Conservation (phyloP, 2,888 invertebrate genomes). For the Boloria euphrosyne region DNA sequence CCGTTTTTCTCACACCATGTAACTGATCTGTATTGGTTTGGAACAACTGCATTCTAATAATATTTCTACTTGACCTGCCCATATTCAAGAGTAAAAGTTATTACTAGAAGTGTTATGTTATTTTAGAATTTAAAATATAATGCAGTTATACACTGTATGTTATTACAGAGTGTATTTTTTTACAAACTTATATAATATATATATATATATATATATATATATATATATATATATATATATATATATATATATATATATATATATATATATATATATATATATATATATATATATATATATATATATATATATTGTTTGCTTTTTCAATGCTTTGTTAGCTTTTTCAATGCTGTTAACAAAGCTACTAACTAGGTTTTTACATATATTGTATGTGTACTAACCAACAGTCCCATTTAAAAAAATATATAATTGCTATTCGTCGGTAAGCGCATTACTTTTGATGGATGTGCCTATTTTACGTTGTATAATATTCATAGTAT, state of each 20-base stretch:
- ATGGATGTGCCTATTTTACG: not conserved
- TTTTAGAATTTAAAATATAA: not conserved
- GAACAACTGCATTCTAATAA: constrained; percentile 24
- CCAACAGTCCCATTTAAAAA: not conserved
- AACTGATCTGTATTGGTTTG: constrained; percentile 26
- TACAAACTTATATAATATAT: no score
- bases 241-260: no score
- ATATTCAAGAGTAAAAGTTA: constrained; percentile 18
- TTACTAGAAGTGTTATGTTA: constrained; percentile 7
- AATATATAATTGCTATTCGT: no score
- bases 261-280: no score
- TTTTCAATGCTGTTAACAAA: constrained; percentile 15
- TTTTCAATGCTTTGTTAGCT: constrained; percentile 13
- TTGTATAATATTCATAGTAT: not conserved
- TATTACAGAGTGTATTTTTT: no score
- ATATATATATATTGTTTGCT: no score
- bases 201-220: no score
- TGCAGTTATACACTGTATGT: no score
- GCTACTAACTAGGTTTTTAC: constrained; percentile 4
- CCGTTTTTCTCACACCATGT: constrained; percentile 21
- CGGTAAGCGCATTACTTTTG: no score
- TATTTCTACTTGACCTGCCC: not conserved
- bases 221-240: no score
- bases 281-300: no score
- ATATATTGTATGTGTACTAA: not conserved